Conservation (phyloP, 2,797 vertebrate species). For the Channa striata region DNA sequence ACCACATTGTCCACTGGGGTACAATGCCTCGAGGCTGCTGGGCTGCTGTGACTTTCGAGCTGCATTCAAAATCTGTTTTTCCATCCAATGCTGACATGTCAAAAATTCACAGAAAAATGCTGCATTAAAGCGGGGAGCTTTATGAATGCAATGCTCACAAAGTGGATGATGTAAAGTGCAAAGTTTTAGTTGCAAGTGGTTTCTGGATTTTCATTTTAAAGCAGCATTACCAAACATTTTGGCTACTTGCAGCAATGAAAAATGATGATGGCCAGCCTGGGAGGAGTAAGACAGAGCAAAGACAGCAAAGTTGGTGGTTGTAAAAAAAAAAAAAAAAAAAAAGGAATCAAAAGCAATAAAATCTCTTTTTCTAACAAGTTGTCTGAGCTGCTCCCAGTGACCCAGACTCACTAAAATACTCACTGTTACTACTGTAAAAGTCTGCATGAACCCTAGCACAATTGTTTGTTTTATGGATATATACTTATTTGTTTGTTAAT, state of each 20-base stretch:
- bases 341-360: background rate
- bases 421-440: too few species aligned
- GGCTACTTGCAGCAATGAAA: background rate
- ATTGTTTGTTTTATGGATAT: too few species aligned
- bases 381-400: too few species aligned
- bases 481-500: too few species aligned
- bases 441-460: too few species aligned
- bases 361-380: too few species aligned
- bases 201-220: background rate
- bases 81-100: constrained; percentile 3
- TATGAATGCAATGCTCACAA: background rate
- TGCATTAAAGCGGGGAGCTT: background rate
- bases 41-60: constrained; percentile 24
- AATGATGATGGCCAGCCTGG: too few species aligned
- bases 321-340: background rate
- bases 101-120: background rate
- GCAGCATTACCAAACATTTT: background rate
- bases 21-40: constrained; percentile 25
- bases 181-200: background rate
- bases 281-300: background rate
- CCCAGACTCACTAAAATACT: too few species aligned
- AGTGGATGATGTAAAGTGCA: background rate
- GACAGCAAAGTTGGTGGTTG: background rate
- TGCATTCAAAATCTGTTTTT: constrained; percentile 11
- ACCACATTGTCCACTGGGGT: constrained; percentile 10